Evolutionary conservation across 1,140 invertebrate genomes (phyloP).

Genomic region (fruit fly (Drosophila melanogaster)): DNA sequence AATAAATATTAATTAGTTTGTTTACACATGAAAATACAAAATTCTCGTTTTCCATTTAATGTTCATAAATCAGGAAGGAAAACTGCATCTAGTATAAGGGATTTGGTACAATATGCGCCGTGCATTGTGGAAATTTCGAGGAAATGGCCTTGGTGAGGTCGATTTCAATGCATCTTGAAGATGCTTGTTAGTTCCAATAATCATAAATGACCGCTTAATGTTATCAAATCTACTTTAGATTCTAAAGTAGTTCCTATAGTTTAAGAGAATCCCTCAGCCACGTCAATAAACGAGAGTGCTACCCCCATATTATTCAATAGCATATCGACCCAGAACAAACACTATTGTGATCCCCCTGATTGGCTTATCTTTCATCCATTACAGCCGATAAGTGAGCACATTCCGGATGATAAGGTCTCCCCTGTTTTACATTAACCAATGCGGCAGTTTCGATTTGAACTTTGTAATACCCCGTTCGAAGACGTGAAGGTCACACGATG

Average conservation of each 20-base stretch:
- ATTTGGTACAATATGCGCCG: constrained; percentile 47
- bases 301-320: neutral
- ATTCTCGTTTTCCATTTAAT: constrained; percentile 61
- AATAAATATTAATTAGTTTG: constrained; percentile 80
- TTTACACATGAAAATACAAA: constrained; percentile 68
- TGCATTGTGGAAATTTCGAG: constrained; percentile 36
- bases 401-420: constrained; percentile 25
- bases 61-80: constrained; percentile 53
- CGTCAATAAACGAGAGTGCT: neutral
- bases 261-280: too few species aligned
- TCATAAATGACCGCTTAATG: too few species aligned
- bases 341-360: constrained; percentile 23
- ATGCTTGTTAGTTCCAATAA: too few species aligned
- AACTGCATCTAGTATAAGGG: constrained; percentile 65
- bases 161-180: neutral
- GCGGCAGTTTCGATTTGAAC: constrained; percentile 32
- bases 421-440: constrained; percentile 11
- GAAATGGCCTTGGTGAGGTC: constrained; percentile 10
- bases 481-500: constrained; percentile 40
- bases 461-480: constrained; percentile 37
- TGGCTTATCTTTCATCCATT: constrained; percentile 34
- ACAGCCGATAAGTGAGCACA: constrained; percentile 31
- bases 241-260: too few species aligned
- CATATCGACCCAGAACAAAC: constrained; percentile 14
- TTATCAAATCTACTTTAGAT: too few species aligned